Base-by-base conservation (phyloP, 2,113 vertebrate genomes). In the Rhynchomys soricoides region DNA sequence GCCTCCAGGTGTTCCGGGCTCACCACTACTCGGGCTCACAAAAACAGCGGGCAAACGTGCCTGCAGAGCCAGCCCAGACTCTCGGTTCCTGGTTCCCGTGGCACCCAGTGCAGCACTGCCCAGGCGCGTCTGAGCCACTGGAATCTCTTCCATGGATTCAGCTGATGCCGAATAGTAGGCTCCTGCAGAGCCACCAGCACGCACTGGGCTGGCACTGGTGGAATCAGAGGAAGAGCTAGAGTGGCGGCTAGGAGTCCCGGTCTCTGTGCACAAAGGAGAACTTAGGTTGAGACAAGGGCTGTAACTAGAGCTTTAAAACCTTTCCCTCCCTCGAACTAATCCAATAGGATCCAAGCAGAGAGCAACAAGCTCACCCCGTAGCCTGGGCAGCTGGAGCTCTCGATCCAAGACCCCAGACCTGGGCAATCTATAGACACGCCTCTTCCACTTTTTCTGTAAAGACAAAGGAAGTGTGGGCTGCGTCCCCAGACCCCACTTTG, bases 111-210 rank as follows among this genome's bases (percentile, higher is more conserved):
- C 97, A 0, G 98, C 97, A 26, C 99, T 99, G 96, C 99, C 99
- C 70, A 99, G 98, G 79, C 91, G 98, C 59, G 98, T 99, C 98
- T 99, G 98, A 21, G 98, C 98, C 98, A 99, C 99, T 0, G 99
- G 99, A 83, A 99, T 99, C 98, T 99, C 99, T 92, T 99, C 99
- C 99, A 99, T 97, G 86, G 99, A 99, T 95, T 99, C 99, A 0
- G 99, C 98, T 0, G 99, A 99, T 96, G 99, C 98, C 0, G 99
- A 99, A 95, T 99, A 99, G 98, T 98, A 99, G 83, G 99, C 98
- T 43, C 98, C 98, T 0, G 99, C 98, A 24, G 98, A 98, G 15
- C 98, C 99, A 0, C 98, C 98, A 0, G 98, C 98, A 94, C 98
- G 99, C 70, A 99, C 96, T 0, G 98, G 97, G 57, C 98, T 62